Evolutionary conservation across 2,113 vertebrate genomes (phyloP).

Genomic region (Apteryx owenii): DNA sequence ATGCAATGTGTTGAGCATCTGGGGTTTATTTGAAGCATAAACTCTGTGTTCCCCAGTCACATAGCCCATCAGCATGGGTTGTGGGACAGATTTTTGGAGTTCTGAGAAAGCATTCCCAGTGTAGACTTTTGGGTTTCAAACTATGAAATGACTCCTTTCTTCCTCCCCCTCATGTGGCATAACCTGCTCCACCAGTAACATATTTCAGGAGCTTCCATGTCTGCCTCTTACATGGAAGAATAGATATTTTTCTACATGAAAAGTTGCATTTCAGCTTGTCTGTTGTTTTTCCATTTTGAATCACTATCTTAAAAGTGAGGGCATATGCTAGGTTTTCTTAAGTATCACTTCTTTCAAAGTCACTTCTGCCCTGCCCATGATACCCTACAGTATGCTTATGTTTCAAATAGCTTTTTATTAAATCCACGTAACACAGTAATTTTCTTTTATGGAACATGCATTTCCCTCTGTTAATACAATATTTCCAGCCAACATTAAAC

Average conservation of each 20-base stretch:
- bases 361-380: background rate
- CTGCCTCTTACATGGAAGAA: background rate
- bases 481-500: constrained; percentile 16
- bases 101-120: background rate
- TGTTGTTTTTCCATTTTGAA: background rate
- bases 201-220: background rate
- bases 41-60: background rate
- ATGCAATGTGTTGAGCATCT: background rate
- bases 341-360: background rate
- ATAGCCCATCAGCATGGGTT: background rate
- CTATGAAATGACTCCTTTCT: background rate
- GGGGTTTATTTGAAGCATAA: background rate
- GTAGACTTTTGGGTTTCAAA: background rate
- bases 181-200: background rate
- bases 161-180: background rate
- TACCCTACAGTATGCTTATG: background rate
- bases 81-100: background rate
- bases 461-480: background rate
- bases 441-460: background rate
- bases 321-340: background rate
- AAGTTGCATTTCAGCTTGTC: background rate
- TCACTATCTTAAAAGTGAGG: background rate
- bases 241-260: background rate
- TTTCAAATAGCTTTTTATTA: background rate
- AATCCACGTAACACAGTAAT: background rate